These are phyloP conservation scores for Dasysyrphus tricinctus DNA, from an alignment of 2,888 invertebrate genomes.

Conservation along the genomic window DNA sequence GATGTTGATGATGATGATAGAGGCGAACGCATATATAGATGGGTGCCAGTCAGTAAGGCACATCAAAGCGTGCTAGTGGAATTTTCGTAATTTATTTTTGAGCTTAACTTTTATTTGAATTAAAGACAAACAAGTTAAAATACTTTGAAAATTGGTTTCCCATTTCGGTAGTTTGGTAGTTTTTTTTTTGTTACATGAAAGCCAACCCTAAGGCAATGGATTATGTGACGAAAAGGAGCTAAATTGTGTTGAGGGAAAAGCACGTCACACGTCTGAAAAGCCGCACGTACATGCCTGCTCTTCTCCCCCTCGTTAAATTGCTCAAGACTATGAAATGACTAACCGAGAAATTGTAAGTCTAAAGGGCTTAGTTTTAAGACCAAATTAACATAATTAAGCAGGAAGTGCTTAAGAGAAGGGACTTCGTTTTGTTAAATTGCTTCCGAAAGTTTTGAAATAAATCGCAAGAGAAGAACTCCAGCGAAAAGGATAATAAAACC, in stretches of 20 bases:
- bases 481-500: no score
- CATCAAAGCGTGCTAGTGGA: constrained; percentile 33
- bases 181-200: background rate
- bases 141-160: constrained; percentile 14
- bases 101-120: constrained; percentile 24
- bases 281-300: background rate
- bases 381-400: background rate
- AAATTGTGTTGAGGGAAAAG: background rate
- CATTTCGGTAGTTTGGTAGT: background rate
- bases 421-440: background rate
- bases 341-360: background rate
- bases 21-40: constrained; percentile 8
- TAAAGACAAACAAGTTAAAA: constrained; percentile 20
- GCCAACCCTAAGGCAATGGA: no score
- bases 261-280: background rate
- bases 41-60: constrained; percentile 19
- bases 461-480: no score
- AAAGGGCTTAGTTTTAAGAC: background rate
- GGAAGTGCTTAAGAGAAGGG: background rate
- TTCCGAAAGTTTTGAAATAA: no score
- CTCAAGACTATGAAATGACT: constrained; percentile 4
- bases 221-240: background rate
- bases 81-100: constrained; percentile 4
- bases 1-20: constrained; percentile 16
- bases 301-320: background rate